Base-by-base conservation (phyloP, 2,113 vertebrate species). In the Amphiprion percula region DNA sequence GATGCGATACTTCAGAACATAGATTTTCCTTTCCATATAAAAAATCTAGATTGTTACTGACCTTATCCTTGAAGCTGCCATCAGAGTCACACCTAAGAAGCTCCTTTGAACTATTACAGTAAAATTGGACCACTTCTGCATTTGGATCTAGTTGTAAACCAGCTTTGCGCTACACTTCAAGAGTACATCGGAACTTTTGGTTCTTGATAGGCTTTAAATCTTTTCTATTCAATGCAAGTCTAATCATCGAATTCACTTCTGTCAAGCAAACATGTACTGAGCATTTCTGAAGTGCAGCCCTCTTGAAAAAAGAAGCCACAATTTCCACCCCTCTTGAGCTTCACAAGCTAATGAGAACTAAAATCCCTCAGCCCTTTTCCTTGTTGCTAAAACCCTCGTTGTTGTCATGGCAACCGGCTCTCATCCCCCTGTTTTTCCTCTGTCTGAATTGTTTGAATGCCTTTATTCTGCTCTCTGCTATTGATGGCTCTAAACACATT, bases 341-440 rank as follows among this genome's bases (percentile, higher is more conserved):
- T 72, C 69, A 67, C 66, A 73, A 24, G 65, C 61, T 82, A 83
- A 85, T 84, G 84, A 89, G 79, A 75, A 65, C 67, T 74, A 52
- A 80, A 80, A 80, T 63, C 74, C 72, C 64, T 39, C 61, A n/a
- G 49, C 53, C 41, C 46, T 9, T 66, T 59, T 28, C 30, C 64
- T 16, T 63, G 59, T 63, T 73, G 24, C 66, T 66, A 61, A 81
- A 84, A 88, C 70, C 79, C 67, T 84, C 79, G 86, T 79, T 85
- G 84, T 85, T 75, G 83, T 77, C 80, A 87, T 84, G 69, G 69
- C 33, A 76, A 80, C 77, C 61, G 7, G 2, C 60, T 37, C 54
- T 49, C 30, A 26, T 54, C 49, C 39, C 17, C 26, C 47, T 64
- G 5, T 19, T 46, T 33, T 16, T 16, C 19, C 24, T 6, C 61